Conservation (phyloP, 64 coral and sea anemone genomes). For the Pachyseris speciosa region DNA sequence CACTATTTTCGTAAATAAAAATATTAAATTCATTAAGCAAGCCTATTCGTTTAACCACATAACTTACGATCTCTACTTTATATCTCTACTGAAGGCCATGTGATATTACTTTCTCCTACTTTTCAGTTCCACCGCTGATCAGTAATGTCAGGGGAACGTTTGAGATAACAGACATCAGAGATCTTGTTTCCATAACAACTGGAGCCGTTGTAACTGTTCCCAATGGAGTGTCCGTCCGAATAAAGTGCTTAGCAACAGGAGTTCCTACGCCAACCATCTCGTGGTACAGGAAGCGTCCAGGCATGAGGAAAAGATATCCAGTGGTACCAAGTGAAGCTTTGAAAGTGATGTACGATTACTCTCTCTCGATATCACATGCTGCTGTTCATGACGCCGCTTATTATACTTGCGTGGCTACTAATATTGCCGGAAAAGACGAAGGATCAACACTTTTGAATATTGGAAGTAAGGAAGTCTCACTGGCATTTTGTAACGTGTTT, state of each 20-base stretch:
- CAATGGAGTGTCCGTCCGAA: slow-evolving; percentile 71
- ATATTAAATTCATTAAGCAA: too few species aligned
- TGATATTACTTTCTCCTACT: background rate
- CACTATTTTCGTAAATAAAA: too few species aligned
- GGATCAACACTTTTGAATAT: slow-evolving; percentile 81
- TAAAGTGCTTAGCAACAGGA: slow-evolving; percentile 75
- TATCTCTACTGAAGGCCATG: background rate
- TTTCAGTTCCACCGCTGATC: slow-evolving; percentile 71
- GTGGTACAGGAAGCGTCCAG: slow-evolving; percentile 54
- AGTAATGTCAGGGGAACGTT: slow-evolving; percentile 76
- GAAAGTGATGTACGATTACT: slow-evolving; percentile 66
- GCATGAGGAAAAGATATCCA: slow-evolving; percentile 17
- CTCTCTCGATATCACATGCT: slow-evolving; percentile 68
- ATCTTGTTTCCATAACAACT: slow-evolving; percentile 87
- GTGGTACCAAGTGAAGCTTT: background rate
- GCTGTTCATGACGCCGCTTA: slow-evolving; percentile 50
- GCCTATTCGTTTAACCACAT: too few species aligned
- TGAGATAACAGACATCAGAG: slow-evolving; percentile 82
- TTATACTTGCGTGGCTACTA: slow-evolving; percentile 80
- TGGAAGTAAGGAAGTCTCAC: slow-evolving; percentile 72
- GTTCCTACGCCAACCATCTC: slow-evolving; percentile 69
- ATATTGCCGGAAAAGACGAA: slow-evolving; percentile 81
- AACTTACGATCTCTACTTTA: too few species aligned
- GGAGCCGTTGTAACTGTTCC: slow-evolving; percentile 89
- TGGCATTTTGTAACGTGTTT: too few species aligned